Evolutionary conservation across 2,888 invertebrate genomes (phyloP).

Genomic region (Mellilla xanthometata): DNA sequence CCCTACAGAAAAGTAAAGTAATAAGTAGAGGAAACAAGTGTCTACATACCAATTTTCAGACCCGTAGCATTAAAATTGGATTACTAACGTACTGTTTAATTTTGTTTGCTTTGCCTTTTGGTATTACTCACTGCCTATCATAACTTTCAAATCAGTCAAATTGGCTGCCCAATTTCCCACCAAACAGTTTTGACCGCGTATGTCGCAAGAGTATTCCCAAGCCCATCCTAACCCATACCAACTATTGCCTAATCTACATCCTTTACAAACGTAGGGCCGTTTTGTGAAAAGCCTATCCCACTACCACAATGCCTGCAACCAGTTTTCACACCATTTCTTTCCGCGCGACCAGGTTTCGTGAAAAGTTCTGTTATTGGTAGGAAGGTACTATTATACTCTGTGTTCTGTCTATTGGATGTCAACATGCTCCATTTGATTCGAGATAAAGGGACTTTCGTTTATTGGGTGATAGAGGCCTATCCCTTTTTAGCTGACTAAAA

Average conservation of each 20-base stretch:
- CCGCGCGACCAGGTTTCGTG: slow-evolving; percentile 54
- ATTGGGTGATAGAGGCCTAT: slow-evolving; percentile 25
- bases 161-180: slow-evolving; percentile 26
- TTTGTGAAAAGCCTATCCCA: slow-evolving; percentile 56
- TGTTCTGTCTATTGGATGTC: slow-evolving; percentile 32
- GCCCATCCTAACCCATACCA: slow-evolving; percentile 12
- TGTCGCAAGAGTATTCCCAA: slow-evolving; percentile 26
- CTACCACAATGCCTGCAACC: slow-evolving; percentile 41
- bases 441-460: slow-evolving; percentile 55
- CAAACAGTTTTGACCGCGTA: slow-evolving; percentile 19
- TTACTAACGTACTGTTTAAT: no score
- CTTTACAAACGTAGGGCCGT: slow-evolving; percentile 31
- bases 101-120: no score
- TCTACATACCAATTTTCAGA: no score
- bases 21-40: no score
- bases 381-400: slow-evolving; percentile 22
- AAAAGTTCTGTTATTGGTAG: slow-evolving; percentile 55
- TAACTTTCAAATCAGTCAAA: neutral
- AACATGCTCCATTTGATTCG: slow-evolving; percentile 43
- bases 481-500: no score
- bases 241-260: slow-evolving; percentile 35
- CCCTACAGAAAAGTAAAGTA: no score
- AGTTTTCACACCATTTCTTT: slow-evolving; percentile 72
- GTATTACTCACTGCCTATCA: neutral
- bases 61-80: no score